Base-by-base conservation (phyloP, 2,888 invertebrate genomes). In the Machimus atricapillus region DNA sequence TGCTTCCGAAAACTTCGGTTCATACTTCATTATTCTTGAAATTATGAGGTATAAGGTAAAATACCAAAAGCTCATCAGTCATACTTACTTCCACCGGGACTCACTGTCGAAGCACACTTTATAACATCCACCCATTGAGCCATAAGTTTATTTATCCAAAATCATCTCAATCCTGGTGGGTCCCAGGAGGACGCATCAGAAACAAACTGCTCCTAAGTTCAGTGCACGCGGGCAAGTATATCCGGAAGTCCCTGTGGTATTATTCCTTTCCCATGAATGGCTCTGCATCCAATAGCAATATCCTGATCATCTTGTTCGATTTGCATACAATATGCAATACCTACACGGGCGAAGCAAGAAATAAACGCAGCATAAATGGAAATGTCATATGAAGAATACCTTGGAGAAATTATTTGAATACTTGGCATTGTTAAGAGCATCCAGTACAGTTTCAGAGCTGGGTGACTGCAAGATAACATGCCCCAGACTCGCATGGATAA, bases 311-410 rank as follows among this genome's bases (percentile, higher is more conserved):
- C 37, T 82, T 82, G 82, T 82, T 82, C 82, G 82, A 82, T 82
- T 82, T 82, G 82, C 82, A 82, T 82, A 58, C 58, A 66, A 40
- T 66, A 82, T 82, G 58, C 81, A 81, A 81, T 66, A n/a, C n/a
- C n/a, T n/a, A 82, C 66, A 66, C 34, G 5, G 37, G 19, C 37
- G 34, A 82, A 52, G 34, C 58, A 82, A 82, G 56, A 27, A 58
- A 56, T 52, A 56, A 66, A 82, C 58, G n/a, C 37, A 73, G 37
- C 73, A 43, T 46, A 85, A 85, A 74, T 73, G 85, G 74, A 85
- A 74, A 85, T 85, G 85, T 85, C 85, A 85, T 85, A 85, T 74
- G 46, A 85, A 74, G 85, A 85, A 85, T 85, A 74, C 85, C 85
- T 73, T 52, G 12, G 85, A 85, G 85, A 85, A 74, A 85, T 85